Evolutionary conservation across 2,888 invertebrate genomes (phyloP).

Genomic region (Melanophora roralis): DNA sequence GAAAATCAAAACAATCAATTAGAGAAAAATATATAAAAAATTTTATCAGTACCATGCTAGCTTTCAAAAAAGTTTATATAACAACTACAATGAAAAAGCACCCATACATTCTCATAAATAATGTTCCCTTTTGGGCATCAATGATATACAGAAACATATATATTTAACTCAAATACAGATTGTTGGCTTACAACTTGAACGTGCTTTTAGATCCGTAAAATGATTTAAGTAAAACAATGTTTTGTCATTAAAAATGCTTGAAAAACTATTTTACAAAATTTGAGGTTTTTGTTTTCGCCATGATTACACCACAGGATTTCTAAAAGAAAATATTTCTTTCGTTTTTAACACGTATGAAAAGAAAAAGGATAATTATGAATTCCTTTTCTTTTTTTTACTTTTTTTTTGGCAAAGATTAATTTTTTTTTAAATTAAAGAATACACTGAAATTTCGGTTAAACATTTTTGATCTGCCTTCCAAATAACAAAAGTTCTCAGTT

Average conservation of each 20-base stretch:
- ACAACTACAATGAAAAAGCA: too few relatives aligned
- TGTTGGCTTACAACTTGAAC: slow-evolving; percentile 18
- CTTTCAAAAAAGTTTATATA: too few relatives aligned
- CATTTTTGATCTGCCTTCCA: background rate
- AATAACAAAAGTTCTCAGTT: background rate
- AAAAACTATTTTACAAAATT: background rate
- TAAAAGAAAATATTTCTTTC: background rate
- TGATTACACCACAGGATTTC: slow-evolving; percentile 29
- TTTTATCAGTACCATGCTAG: too few relatives aligned
- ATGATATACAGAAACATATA: background rate
- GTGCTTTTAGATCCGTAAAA: slow-evolving; percentile 18
- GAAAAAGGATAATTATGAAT: background rate
- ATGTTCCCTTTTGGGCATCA: too few relatives aligned
- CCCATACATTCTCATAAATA: too few relatives aligned
- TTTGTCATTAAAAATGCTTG: slow-evolving; percentile 20
- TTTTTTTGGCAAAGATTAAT: background rate
- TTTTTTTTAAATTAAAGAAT: too few relatives aligned
- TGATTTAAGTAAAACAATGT: slow-evolving; percentile 29
- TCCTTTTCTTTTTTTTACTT: background rate
- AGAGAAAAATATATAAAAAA: too few relatives aligned
- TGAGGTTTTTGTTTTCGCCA: slow-evolving; percentile 18
- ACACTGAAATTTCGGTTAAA: background rate
- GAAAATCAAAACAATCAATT: too few relatives aligned
- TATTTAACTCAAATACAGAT: background rate
- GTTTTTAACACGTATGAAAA: background rate